Conservation (phyloP, 2,797 vertebrate species). For the Acestrorhynchus altus region DNA sequence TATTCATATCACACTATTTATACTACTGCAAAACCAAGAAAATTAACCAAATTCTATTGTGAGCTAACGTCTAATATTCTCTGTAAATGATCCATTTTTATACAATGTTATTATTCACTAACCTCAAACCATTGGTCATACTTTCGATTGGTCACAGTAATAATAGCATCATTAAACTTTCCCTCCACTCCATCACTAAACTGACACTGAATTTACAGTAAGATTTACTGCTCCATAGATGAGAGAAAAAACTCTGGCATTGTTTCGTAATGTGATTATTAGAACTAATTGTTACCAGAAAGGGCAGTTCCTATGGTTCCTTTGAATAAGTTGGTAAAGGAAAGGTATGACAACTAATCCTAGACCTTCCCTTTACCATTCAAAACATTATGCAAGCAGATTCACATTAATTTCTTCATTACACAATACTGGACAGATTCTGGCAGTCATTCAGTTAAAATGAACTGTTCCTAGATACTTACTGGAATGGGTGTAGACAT, state of each 20-base stretch:
- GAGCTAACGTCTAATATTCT: no score
- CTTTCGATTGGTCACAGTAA: no score
- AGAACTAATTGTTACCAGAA: neutral
- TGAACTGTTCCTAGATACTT: neutral
- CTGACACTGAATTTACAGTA: no score
- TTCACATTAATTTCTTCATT: neutral
- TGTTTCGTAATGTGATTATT: neutral
- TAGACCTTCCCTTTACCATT: neutral
- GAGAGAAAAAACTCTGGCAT: neutral
- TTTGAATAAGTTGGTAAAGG: neutral
- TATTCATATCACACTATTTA: no score
- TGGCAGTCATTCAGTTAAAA: neutral
- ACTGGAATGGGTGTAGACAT: neutral
- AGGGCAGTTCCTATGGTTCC: neutral
- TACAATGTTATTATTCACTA: no score
- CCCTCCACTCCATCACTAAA: no score
- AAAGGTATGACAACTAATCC: constrained; percentile 1
- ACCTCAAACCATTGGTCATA: no score
- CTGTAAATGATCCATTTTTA: no score
- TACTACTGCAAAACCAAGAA: no score
- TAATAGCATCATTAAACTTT: no score
- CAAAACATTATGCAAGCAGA: neutral
- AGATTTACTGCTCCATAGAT: neutral
- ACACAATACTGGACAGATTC: neutral
- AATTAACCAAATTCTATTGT: no score